Evolutionary conservation across 2,888 invertebrate genomes (phyloP).

Genomic region (Germaria angustata): DNA sequence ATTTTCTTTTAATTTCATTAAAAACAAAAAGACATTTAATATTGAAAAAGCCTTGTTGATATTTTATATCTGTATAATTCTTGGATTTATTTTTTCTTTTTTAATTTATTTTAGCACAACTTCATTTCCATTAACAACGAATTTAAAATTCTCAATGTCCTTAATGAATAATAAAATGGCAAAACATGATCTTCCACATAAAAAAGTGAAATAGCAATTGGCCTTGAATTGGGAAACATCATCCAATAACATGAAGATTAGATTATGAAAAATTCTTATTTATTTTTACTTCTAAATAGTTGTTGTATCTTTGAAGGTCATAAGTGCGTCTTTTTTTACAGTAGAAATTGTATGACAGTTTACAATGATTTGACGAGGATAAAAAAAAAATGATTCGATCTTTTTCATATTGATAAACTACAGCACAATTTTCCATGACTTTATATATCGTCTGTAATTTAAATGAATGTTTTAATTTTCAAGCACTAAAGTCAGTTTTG

Average conservation of each 20-base stretch:
- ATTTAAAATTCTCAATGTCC: slow-evolving; percentile 23
- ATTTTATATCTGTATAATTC: neutral
- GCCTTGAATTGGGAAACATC: slow-evolving; percentile 22
- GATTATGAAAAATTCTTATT: slow-evolving; percentile 5
- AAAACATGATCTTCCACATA: neutral
- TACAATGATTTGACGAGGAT: too few species aligned
- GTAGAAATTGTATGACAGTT: neutral
- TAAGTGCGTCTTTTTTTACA: slow-evolving; percentile 1
- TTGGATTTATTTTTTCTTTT: slow-evolving; percentile 3
- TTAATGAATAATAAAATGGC: slow-evolving; percentile 28
- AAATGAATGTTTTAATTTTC: too few species aligned
- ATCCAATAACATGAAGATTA: slow-evolving; percentile 20
- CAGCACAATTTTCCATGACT: too few species aligned
- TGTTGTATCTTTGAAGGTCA: slow-evolving; percentile 34
- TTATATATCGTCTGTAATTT: too few species aligned
- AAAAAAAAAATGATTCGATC: too few species aligned
- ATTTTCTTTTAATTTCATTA: too few species aligned
- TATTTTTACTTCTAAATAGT: neutral
- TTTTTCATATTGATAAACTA: too few species aligned
- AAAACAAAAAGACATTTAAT: too few species aligned
- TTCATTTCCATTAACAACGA: neutral
- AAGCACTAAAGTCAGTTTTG: too few species aligned
- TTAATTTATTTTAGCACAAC: neutral
- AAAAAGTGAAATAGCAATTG: neutral
- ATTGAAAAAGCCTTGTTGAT: slow-evolving; percentile 3